Conservation (phyloP, 2,797 vertebrate species). For the Peromyscus attwateri region DNA sequence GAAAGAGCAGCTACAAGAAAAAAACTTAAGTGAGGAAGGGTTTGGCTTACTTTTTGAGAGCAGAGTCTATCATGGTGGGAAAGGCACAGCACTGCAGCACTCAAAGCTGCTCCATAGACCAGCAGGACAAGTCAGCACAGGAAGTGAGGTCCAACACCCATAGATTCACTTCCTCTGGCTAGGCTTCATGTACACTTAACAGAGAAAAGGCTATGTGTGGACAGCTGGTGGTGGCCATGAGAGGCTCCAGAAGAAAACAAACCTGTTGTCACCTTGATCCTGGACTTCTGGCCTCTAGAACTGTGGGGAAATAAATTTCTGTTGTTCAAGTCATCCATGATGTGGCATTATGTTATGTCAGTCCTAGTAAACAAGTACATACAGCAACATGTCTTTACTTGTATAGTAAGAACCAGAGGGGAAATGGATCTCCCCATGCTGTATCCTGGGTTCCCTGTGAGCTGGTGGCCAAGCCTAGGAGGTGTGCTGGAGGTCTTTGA, state of each 20-base stretch:
- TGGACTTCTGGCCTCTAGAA: background rate
- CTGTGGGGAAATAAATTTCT: background rate
- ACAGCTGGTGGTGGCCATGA: background rate
- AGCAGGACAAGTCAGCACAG: background rate
- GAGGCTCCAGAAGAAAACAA: background rate
- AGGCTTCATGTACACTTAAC: background rate
- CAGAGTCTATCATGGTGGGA: background rate
- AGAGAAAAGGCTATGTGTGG: background rate
- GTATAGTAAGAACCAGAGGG: background rate
- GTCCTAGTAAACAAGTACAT: background rate
- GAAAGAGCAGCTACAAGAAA: background rate
- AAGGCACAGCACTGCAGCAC: background rate
- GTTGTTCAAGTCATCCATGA: background rate
- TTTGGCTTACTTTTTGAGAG: background rate
- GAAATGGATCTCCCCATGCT: background rate
- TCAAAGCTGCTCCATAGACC: background rate
- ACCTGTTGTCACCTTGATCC: background rate
- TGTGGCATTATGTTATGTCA: background rate
- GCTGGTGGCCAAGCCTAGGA: too few relatives aligned
- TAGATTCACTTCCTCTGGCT: background rate
- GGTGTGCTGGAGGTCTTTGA: too few relatives aligned
- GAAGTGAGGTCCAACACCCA: background rate
- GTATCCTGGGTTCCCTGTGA: too few relatives aligned
- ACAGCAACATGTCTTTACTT: background rate
- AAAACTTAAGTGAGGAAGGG: background rate